A percentile compares a stretch with the other conserved stretches of the same genome.
Evolutionary conservation across 2,888 invertebrate genomes (phyloP).

Genomic region (Bursaphelenchus okinawaensis): DNA sequence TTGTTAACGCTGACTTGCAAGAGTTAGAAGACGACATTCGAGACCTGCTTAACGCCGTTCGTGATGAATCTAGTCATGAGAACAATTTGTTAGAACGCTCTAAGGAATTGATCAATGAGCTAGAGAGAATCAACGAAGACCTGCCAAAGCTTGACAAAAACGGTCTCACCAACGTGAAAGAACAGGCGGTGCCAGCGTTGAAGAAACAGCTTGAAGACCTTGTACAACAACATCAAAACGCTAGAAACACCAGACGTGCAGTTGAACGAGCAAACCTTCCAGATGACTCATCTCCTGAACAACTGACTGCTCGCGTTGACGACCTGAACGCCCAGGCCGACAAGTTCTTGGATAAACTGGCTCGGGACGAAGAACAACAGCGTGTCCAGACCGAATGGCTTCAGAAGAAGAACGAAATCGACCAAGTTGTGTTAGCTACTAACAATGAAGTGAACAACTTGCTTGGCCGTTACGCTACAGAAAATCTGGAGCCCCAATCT

Average conservation of each 20-base stretch:
- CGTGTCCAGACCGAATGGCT: conserved; percentile 16
- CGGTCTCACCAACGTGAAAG: background rate
- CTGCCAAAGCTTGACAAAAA: conserved; percentile 1
- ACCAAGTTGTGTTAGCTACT: background rate
- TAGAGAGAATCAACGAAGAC: conserved; percentile 4
- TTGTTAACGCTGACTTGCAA: conserved; percentile 43
- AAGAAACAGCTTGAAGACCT: conserved; percentile 6
- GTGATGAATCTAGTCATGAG: conserved; percentile 19
- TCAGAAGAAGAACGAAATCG: conserved; percentile 10
- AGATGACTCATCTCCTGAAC: conserved; percentile 1
- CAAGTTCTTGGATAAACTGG: background rate
- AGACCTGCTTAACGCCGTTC: conserved; percentile 17
- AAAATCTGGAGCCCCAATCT: conserved; percentile 1
- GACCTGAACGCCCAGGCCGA: background rate
- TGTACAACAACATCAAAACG: conserved; percentile 1
- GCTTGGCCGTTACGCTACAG: background rate
- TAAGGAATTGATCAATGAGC: background rate
- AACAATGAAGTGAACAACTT: background rate
- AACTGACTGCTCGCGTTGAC: conserved; percentile 1
- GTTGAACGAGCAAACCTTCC: background rate
- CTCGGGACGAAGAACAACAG: background rate
- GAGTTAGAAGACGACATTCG: conserved; percentile 38
- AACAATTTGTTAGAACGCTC: conserved; percentile 11
- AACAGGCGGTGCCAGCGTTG: background rate
- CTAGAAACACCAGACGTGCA: background rate